phyloP scores from a whole-genome alignment of 2,797 vertebrate genomes.

The Sebastes kiyomatsui region DNA sequence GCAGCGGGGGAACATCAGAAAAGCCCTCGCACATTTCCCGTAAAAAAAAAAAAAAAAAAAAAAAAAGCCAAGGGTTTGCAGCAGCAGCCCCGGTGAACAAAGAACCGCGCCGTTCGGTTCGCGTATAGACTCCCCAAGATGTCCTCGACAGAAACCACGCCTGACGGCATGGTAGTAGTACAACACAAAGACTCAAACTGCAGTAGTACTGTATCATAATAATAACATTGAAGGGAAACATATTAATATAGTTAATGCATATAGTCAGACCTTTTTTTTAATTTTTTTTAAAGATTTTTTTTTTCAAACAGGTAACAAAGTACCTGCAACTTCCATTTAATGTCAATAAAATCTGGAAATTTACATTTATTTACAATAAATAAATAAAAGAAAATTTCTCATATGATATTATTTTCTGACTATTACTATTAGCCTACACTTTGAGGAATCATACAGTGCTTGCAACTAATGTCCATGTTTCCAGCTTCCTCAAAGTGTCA shows the following conservation, averaged over 20 bases:
- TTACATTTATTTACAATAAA: background rate
- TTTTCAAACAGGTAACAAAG: conserved; percentile 24
- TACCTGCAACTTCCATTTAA: conserved; percentile 34
- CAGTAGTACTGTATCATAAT: background rate
- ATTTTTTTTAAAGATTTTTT: background rate
- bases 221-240: background rate
- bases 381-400: background rate
- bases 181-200: conserved; percentile 60
- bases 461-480: conserved; percentile 39
- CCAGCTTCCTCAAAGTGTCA: conserved; percentile 42
- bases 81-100: conserved; percentile 75
- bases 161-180: conserved; percentile 69
- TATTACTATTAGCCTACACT: conserved; percentile 1
- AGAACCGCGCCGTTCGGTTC: conserved; percentile 73
- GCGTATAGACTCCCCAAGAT: conserved; percentile 71
- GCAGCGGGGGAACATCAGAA: conserved; percentile 69
- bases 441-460: conserved; percentile 2
- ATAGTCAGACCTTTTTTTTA: background rate
- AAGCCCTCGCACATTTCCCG: conserved; percentile 65
- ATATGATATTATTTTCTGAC: background rate
- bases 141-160: conserved; percentile 79
- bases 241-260: background rate
- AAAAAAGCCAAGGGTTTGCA: conserved; percentile 43
- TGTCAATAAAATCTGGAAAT: background rate
- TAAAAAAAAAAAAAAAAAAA: conserved; percentile 1